phyloP scores from a whole-genome alignment of 1,140 invertebrate species.

The Brachystomella parvula region DNA sequence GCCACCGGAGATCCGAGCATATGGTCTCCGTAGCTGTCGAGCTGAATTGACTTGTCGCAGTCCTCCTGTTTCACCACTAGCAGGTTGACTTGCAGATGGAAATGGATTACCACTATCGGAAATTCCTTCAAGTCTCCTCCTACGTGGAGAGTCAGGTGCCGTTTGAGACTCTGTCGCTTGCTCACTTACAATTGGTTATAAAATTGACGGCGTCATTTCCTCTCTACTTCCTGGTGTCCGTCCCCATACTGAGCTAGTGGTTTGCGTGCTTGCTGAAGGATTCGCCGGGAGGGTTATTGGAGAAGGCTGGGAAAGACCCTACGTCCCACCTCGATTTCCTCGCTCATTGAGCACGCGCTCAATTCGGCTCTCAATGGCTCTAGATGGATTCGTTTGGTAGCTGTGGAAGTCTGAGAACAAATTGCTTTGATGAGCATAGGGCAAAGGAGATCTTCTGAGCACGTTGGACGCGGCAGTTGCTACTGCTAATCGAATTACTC shows the following conservation, averaged over 20 bases:
- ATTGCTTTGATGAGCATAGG: background rate
- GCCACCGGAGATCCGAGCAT: background rate
- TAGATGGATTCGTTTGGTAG: conserved; percentile 5
- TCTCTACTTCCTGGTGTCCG: too few species aligned
- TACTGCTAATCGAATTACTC: conserved; percentile 31
- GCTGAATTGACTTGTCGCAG: background rate
- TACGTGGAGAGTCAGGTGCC: too few species aligned
- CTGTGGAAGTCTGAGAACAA: background rate
- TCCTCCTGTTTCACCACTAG: too few species aligned
- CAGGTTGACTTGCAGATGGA: too few species aligned
- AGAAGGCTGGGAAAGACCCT: conserved; percentile 5
- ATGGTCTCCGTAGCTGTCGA: background rate
- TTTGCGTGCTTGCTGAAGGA: too few species aligned
- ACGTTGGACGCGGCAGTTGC: conserved; percentile 31
- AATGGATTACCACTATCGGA: too few species aligned
- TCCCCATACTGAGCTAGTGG: too few species aligned
- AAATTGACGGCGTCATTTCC: too few species aligned
- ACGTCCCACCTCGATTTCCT: conserved; percentile 30
- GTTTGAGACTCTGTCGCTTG: too few species aligned
- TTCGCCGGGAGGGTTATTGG: background rate
- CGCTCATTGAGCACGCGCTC: conserved; percentile 37
- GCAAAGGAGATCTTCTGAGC: conserved; percentile 11
- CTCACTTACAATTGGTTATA: too few species aligned
- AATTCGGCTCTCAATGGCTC: conserved; percentile 37
- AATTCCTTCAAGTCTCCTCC: too few species aligned